Percentiles rank a stretch among this genome's conserved stretches.
Conservation (phyloP, 2,888 invertebrate species). For the Brenthis hecate region DNA sequence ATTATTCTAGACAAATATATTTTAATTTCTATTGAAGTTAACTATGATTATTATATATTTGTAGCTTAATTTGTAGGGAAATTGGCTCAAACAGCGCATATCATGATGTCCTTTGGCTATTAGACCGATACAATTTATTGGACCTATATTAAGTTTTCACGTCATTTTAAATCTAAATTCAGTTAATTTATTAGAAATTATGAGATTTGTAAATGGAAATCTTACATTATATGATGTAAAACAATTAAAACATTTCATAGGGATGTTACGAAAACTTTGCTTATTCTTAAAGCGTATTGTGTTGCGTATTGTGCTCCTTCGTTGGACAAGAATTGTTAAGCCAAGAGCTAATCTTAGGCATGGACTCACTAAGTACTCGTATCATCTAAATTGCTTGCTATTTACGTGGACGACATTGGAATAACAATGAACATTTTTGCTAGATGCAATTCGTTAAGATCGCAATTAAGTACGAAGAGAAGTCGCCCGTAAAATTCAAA, state of each 20-base stretch:
- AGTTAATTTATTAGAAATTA: too few species aligned
- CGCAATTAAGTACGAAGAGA: slow-evolving; percentile 12
- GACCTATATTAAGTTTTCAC: too few species aligned
- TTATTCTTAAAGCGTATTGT: slow-evolving; percentile 9
- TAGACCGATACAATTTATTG: too few species aligned
- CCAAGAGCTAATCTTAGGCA: slow-evolving; percentile 19
- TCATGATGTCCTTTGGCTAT: too few species aligned
- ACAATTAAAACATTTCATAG: neutral
- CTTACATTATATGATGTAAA: neutral
- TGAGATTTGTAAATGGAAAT: neutral
- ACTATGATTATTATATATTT: too few species aligned
- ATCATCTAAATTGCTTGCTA: slow-evolving; percentile 24
- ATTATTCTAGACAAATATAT: too few species aligned
- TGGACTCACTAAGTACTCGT: slow-evolving; percentile 14
- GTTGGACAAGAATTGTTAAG: slow-evolving; percentile 15
- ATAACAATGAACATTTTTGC: slow-evolving; percentile 24
- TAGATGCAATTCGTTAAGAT: slow-evolving; percentile 18
- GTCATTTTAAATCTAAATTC: too few species aligned
- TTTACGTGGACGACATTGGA: slow-evolving; percentile 15
- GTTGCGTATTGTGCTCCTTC: slow-evolving; percentile 12
- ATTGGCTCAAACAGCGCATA: too few species aligned
- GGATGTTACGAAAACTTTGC: slow-evolving; percentile 3
- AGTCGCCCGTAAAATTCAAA: neutral
- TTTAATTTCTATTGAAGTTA: too few species aligned
- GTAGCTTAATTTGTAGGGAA: too few species aligned